These are phyloP conservation scores for Drosophila ananassae DNA, from an alignment of 1,140 invertebrate genomes.

Conservation along the genomic window DNA sequence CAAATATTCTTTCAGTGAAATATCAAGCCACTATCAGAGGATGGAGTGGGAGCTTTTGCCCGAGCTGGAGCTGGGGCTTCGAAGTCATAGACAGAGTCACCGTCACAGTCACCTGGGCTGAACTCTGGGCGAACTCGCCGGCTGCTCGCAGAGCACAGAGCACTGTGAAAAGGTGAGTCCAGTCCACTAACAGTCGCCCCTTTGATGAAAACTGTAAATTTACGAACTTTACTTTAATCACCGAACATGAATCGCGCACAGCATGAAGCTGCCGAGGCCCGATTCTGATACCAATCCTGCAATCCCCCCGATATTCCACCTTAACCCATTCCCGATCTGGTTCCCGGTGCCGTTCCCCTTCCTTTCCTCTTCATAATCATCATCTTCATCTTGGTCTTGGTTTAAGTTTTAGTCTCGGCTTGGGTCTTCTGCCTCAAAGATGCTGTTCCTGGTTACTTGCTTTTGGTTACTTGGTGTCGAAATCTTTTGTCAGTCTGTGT, in stretches of 20 bases:
- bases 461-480: constrained; percentile 41
- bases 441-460: constrained; percentile 38
- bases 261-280: constrained; percentile 68
- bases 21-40: constrained; percentile 6
- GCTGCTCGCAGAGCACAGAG: constrained; percentile 46
- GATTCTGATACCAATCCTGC: constrained; percentile 51
- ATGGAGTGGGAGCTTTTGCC: constrained; percentile 24
- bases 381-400: constrained; percentile 40
- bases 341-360: not conserved
- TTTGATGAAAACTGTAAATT: constrained; percentile 84
- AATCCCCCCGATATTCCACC: constrained; percentile 10
- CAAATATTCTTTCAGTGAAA: not conserved
- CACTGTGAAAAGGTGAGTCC: constrained; percentile 81
- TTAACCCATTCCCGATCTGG: not conserved
- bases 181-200: constrained; percentile 81
- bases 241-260: constrained; percentile 83
- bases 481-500: constrained; percentile 42
- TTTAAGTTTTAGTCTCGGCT: constrained; percentile 7
- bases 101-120: constrained; percentile 74
- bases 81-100: constrained; percentile 60
- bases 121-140: constrained; percentile 67
- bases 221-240: constrained; percentile 84
- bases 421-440: constrained; percentile 39
- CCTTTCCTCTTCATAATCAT: constrained; percentile 43
- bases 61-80: constrained; percentile 18